These are phyloP conservation scores for Mythimna pallens DNA, from an alignment of 2,888 invertebrate species.

Conservation along the genomic window DNA sequence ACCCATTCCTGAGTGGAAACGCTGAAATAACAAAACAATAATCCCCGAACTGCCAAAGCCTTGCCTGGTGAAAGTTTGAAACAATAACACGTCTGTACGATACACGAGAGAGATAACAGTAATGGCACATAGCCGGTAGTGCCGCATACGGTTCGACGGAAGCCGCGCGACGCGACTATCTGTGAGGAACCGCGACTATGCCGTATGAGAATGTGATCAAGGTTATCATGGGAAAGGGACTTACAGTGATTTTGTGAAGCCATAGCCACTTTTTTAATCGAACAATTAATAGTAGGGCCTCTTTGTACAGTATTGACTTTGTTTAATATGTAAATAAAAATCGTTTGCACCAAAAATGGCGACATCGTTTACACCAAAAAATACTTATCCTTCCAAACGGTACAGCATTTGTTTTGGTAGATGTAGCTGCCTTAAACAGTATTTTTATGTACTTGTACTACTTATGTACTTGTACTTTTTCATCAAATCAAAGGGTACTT, in stretches of 20 bases:
- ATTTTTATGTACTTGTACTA: too few relatives aligned
- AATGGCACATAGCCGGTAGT: conserved; percentile 6
- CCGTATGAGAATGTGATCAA: not conserved
- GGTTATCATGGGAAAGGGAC: not conserved
- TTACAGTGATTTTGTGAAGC: too few relatives aligned
- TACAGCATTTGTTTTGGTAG: too few relatives aligned
- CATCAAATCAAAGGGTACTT: too few relatives aligned
- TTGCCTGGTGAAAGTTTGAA: conserved; percentile 3
- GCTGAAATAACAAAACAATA: conserved; percentile 10
- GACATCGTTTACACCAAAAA: too few relatives aligned
- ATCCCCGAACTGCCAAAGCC: not conserved
- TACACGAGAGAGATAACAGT: conserved; percentile 5
- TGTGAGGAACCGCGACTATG: not conserved
- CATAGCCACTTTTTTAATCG: too few relatives aligned
- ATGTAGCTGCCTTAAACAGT: too few relatives aligned
- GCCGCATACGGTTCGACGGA: not conserved
- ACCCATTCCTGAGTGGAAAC: not conserved
- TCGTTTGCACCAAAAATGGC: too few relatives aligned
- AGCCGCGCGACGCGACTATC: not conserved
- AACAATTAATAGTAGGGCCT: not conserved
- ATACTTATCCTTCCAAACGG: too few relatives aligned
- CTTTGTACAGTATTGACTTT: not conserved
- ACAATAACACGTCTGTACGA: conserved; percentile 5
- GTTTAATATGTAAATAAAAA: not conserved
- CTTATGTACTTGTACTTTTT: too few relatives aligned